Evolutionary conservation across 2,888 invertebrate genomes (phyloP), one percentile per base, ranked within the genome.

Genomic region (Ectemnius cavifrons): DNA sequence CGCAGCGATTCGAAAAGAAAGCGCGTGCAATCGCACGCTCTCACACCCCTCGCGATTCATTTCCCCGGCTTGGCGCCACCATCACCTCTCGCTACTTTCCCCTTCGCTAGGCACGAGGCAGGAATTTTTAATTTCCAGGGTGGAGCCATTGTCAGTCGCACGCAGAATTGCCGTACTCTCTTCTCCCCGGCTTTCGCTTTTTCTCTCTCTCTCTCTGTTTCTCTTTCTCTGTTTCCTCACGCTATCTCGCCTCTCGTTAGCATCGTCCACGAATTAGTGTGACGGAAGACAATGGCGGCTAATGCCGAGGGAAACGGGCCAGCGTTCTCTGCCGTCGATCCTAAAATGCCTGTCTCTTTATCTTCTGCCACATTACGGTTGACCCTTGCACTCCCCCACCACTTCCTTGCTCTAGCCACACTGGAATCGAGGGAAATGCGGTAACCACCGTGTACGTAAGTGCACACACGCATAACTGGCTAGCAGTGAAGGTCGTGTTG

Each of bases 1-100:
- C 27, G 57, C 20, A 56, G 47, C 49, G 64, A 65, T 70, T 58
- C 64, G 52, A 63, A 69, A 69, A 57, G 63, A 63, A 63, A 58
- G n/a, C 18, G 13, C n/a, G 18, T 62, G 46, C 16, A 23, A 23
- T 27, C 37, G n/a, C 16, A 37, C 37, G 37, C 27, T 63, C 6
- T 27, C 23, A 52, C 20, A 20, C 14, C 49, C 23, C n/a, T 8
- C 28, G 11, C 27, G 8, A 52, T 52, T 37, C 47, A 37, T 61
- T 67, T 45, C 60, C 37, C 37, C 37, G 37, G 37, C 11, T 11
- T 11, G 8, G 37, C 37, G 8, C 37, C 37, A 52, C 52, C 60
- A 5, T 57, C 61, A 3, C 37, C 52, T 57, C 46, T 14, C n/a
- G 37, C 4, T 23, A 2, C 28, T 46, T 46, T 27, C 23, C n/a